phyloP scores from a whole-genome alignment of 2,797 vertebrate genomes.

The Micrastur ruficollis region DNA sequence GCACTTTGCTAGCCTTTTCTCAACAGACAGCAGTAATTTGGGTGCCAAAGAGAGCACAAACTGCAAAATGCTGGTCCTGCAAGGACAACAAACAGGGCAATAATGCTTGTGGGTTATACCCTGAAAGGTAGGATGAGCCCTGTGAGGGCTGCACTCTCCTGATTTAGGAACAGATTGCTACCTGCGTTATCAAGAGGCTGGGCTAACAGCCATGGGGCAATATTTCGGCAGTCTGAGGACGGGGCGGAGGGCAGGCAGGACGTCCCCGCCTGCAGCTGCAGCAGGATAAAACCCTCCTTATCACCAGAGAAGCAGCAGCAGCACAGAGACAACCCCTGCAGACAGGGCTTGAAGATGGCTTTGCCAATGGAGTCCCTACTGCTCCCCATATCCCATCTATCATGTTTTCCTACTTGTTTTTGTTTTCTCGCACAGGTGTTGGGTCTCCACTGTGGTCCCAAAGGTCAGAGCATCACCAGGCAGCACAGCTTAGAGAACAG shows the following conservation, averaged over 20 bases:
- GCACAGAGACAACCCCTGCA: not conserved
- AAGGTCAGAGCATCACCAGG: accelerated
- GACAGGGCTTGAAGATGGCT: not conserved
- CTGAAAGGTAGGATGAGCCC: not conserved
- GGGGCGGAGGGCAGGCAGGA: not conserved
- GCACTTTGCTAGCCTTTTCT: not conserved
- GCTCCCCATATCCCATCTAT: not conserved
- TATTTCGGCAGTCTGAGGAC: not conserved
- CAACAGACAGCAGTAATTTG: not conserved
- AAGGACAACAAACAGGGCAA: not conserved
- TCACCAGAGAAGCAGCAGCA: not conserved
- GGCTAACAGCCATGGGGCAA: not conserved
- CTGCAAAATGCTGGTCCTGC: not conserved
- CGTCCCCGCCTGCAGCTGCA: not conserved
- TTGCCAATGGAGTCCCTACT: not conserved
- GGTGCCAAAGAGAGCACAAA: not conserved
- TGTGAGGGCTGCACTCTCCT: not conserved
- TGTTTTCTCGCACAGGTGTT: not conserved
- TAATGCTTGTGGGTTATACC: not conserved
- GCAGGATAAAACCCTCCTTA: not conserved
- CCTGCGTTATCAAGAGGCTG: not conserved
- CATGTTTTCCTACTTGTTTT: not conserved
- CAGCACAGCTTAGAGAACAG: accelerated
- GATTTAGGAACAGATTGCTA: not conserved
- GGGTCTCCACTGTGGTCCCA: not conserved